These are phyloP conservation scores for Leiothrix lutea DNA, from an alignment of 2,113 vertebrate species.

Conservation along the genomic window DNA sequence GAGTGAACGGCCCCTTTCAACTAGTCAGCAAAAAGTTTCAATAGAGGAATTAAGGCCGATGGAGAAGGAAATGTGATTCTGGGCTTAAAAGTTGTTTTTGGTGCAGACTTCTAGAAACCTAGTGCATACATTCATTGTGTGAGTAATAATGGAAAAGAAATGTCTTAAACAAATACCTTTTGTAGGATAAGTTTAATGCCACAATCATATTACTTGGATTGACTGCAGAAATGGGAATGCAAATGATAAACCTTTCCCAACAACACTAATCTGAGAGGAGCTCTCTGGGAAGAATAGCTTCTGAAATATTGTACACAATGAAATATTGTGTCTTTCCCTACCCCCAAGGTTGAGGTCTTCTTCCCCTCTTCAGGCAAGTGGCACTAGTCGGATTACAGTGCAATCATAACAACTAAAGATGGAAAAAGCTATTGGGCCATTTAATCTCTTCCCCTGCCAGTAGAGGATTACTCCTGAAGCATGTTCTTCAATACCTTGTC, in stretches of 20 bases:
- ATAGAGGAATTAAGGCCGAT: constrained; percentile 54
- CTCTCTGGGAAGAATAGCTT: constrained; percentile 35
- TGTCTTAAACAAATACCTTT: constrained; percentile 54
- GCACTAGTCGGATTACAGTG: constrained; percentile 61
- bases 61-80: constrained; percentile 46
- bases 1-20: constrained; percentile 57
- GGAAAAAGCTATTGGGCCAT: constrained; percentile 53
- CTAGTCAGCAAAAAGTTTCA: constrained; percentile 49
- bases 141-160: constrained; percentile 57
- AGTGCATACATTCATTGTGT: constrained; percentile 33
- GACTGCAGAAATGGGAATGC: constrained; percentile 43
- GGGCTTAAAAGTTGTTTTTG: constrained; percentile 61
- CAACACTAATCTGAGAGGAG: constrained; percentile 40
- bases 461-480: constrained; percentile 58
- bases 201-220: constrained; percentile 48
- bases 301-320: constrained; percentile 55
- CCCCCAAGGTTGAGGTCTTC: constrained; percentile 19
- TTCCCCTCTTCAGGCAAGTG: constrained; percentile 25
- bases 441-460: constrained; percentile 62
- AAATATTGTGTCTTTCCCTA: constrained; percentile 32
- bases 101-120: constrained; percentile 58
- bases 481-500: constrained; percentile 51
- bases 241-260: constrained; percentile 51
- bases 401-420: constrained; percentile 60
- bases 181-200: constrained; percentile 58